These are phyloP conservation scores for Zaprionus capensis DNA, from an alignment of 1,140 invertebrate species.

Conservation along the genomic window DNA sequence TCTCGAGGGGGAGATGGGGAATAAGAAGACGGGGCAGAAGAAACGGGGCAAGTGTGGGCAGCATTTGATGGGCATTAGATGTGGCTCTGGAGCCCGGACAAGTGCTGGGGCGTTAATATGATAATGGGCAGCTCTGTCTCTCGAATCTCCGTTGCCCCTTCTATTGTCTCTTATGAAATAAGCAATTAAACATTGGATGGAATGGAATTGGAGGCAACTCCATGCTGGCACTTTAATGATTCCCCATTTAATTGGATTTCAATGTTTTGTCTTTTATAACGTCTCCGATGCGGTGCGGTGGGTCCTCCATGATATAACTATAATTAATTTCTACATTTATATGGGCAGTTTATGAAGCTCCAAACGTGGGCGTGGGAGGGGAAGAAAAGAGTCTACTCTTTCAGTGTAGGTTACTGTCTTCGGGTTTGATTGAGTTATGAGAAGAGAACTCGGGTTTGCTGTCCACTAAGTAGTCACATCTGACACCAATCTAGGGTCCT, in stretches of 20 bases:
- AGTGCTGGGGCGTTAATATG: slow-evolving; percentile 70
- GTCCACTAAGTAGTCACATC: slow-evolving; percentile 35
- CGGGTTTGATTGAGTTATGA: slow-evolving; percentile 72
- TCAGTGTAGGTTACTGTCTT: slow-evolving; percentile 43
- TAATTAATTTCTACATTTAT: slow-evolving; percentile 81
- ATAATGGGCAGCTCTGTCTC: slow-evolving; percentile 72
- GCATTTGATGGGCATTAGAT: slow-evolving; percentile 42
- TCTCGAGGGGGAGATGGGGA: no score
- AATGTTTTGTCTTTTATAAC: slow-evolving; percentile 64
- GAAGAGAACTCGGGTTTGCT: slow-evolving; percentile 14
- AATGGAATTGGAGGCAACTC: slow-evolving; percentile 63
- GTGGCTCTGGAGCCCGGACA: not conserved
- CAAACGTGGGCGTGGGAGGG: slow-evolving; percentile 24
- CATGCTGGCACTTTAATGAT: slow-evolving; percentile 74
- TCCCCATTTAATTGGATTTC: slow-evolving; percentile 77
- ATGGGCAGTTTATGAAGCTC: slow-evolving; percentile 73
- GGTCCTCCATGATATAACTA: slow-evolving; percentile 59
- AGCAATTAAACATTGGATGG: slow-evolving; percentile 66
- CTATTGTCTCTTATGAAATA: slow-evolving; percentile 70
- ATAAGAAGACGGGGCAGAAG: not conserved
- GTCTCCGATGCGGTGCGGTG: slow-evolving; percentile 43
- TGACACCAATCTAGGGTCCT: slow-evolving; percentile 22
- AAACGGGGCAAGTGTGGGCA: slow-evolving; percentile 33
- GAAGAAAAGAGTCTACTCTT: not conserved
- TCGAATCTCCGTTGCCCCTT: slow-evolving; percentile 34